These are phyloP conservation scores for Galemys pyrenaicus DNA, from an alignment of 2,113 vertebrate genomes.

Conservation along the genomic window DNA sequence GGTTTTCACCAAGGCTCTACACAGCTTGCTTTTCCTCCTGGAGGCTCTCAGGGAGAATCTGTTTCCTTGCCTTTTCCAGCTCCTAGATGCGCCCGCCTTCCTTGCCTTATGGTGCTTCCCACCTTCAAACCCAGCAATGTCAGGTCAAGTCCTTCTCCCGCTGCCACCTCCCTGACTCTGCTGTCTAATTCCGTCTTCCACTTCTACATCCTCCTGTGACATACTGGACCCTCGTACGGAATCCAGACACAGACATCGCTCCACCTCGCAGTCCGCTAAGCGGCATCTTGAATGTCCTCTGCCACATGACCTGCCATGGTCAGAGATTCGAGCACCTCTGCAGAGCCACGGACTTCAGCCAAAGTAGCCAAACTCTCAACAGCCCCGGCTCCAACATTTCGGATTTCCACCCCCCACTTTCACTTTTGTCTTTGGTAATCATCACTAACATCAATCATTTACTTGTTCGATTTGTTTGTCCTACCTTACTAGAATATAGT, in stretches of 20 bases:
- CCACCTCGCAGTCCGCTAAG: not conserved
- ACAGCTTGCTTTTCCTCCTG: not conserved
- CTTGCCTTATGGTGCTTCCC: too few relatives aligned
- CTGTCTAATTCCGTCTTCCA: not conserved
- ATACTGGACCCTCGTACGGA: not conserved
- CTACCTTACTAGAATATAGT: not conserved
- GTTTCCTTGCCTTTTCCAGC: not conserved
- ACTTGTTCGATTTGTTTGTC: not conserved
- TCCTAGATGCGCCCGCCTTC: not conserved
- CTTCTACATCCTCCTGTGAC: not conserved
- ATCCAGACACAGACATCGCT: not conserved
- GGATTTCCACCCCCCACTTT: not conserved
- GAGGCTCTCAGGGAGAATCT: not conserved
- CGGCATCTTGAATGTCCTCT: not conserved
- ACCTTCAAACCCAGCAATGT: not conserved
- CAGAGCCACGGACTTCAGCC: not conserved
- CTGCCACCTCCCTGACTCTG: not conserved
- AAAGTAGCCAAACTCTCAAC: not conserved
- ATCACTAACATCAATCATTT: not conserved
- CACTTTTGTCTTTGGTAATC: not conserved
- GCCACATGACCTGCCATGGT: fast-evolving
- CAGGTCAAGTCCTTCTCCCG: not conserved
- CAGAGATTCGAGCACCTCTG: not conserved
- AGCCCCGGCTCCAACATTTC: not conserved
- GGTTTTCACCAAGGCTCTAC: not conserved